Conservation (phyloP, 1,140 invertebrate species). For the Zaprionus lachaisei region DNA sequence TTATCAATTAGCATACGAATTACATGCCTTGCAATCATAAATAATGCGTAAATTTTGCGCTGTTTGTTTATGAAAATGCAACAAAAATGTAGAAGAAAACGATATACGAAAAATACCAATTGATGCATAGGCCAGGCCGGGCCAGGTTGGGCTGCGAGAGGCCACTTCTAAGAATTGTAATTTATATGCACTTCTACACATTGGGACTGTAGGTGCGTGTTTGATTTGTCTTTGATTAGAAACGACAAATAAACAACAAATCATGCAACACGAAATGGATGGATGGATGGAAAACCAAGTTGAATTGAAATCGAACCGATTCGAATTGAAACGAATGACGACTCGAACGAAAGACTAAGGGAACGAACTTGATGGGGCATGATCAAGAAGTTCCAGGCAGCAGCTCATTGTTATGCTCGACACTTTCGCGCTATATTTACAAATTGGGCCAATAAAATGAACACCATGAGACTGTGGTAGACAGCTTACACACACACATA, state of each 20-base stretch:
- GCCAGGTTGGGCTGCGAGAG: slow-evolving; percentile 19
- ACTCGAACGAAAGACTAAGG: slow-evolving; percentile 66
- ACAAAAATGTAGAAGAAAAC: slow-evolving; percentile 29
- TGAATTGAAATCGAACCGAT: slow-evolving; percentile 36
- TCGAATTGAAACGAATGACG: slow-evolving; percentile 12
- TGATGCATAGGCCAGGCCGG: slow-evolving; percentile 61
- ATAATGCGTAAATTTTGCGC: slow-evolving; percentile 77
- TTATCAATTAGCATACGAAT: slow-evolving; percentile 84
- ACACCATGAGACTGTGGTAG: slow-evolving; percentile 55
- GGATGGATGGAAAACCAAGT: slow-evolving; percentile 4
- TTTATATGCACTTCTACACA: slow-evolving; percentile 78
- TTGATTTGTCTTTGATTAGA: slow-evolving; percentile 73
- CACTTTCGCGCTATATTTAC: slow-evolving; percentile 82
- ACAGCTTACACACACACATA: not conserved
- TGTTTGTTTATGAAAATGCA: slow-evolving; percentile 49
- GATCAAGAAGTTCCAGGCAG: slow-evolving; percentile 48
- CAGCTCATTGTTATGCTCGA: slow-evolving; percentile 77
- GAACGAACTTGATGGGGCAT: slow-evolving; percentile 72
- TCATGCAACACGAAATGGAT: slow-evolving; percentile 71
- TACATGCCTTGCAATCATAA: slow-evolving; percentile 84
- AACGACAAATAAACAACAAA: slow-evolving; percentile 83
- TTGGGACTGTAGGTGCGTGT: slow-evolving; percentile 74
- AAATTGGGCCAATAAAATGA: slow-evolving; percentile 83
- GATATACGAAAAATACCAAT: slow-evolving; percentile 41
- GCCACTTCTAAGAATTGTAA: slow-evolving; percentile 67